These are phyloP conservation scores for Vollenhovia emeryi DNA, from an alignment of 1,140 invertebrate genomes.

Conservation along the genomic window DNA sequence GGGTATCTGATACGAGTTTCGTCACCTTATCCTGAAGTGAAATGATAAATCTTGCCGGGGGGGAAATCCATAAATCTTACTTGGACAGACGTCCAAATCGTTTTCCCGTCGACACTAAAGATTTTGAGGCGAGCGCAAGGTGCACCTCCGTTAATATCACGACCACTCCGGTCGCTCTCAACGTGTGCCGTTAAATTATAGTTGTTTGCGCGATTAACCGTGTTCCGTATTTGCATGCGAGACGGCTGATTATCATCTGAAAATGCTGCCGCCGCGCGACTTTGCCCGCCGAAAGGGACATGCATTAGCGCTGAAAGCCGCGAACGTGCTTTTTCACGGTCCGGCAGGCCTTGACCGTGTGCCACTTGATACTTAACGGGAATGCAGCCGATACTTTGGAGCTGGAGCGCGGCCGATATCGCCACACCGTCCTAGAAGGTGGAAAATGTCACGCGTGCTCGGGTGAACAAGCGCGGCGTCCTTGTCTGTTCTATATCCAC, in stretches of 20 bases:
- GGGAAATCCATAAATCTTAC: too few species aligned
- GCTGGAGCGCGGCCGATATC: neutral
- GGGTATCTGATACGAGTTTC: too few species aligned
- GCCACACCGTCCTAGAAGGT: neutral
- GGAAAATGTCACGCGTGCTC: conserved; percentile 17
- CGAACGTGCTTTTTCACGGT: conserved; percentile 50
- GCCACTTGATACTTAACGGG: conserved; percentile 51
- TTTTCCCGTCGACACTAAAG: neutral
- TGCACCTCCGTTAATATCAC: conserved; percentile 44
- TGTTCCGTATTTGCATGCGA: conserved; percentile 60
- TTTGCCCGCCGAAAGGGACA: conserved; percentile 53
- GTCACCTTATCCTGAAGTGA: too few species aligned
- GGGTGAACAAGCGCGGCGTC: too few species aligned
- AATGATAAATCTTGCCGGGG: neutral
- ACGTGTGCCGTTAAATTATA: conserved; percentile 63
- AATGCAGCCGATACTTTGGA: conserved; percentile 8
- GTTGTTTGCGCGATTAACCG: conserved; percentile 61
- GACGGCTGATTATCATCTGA: conserved; percentile 64
- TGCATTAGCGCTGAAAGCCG: conserved; percentile 26
- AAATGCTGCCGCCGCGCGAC: conserved; percentile 31
- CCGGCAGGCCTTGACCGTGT: conserved; percentile 44
- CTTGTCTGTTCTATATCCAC: too few species aligned
- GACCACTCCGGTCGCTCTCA: neutral
- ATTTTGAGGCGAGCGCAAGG: neutral
- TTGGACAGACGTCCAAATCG: too few species aligned